Evolutionary conservation across 2,797 vertebrate genomes (phyloP), one percentile per base, ranked within the genome.

Genomic region (Periophthalmus magnuspinnatus): DNA sequence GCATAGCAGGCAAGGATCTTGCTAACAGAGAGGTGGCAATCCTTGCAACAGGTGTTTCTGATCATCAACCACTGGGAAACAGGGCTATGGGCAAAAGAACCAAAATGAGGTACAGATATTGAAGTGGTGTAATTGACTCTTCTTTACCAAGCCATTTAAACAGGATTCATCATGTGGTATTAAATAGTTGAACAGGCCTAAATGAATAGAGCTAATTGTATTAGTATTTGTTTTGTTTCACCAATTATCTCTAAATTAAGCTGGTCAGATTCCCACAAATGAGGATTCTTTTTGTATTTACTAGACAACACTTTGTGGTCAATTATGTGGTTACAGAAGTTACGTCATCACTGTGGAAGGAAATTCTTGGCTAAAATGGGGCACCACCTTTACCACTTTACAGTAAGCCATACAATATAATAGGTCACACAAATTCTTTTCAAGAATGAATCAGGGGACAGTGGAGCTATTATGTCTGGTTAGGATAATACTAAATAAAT

Each of bases 41-140:
- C n/a, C 50, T 69, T 84, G 75, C 77, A 87, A 90, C 92, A 92
- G 88, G 89, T 91, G 91, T 89, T 92, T 93, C 77, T 90, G 84
- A 92, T 92, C 90, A 91, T 59, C 55, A 83, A 79, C 71, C 85
- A 83, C 81, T 77, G 69, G 55, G 78, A 81, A 62, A 79, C 74
- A 85, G 85, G 82, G 81, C 80, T 79, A 68, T 65, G 70, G 76
- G 85, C 79, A 75, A 68, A 67, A 69, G 6, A 68, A 76, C 65
- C 69, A 66, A 84, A 82, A 41, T 73, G 74, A 75, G 75, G 79
- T 72, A 64, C 79, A 78, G 68, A 82, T 74, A 76, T 13, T 66
- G 59, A 79, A 76, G 75, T 1, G 55, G 69, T 79, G 77, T 84
- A 74, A 19, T 32, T 48, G 41, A 28, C 6, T 65, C 24, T 65